These are phyloP conservation scores for Iselma pallidipennis DNA, from an alignment of 2,888 invertebrate species.

Conservation along the genomic window DNA sequence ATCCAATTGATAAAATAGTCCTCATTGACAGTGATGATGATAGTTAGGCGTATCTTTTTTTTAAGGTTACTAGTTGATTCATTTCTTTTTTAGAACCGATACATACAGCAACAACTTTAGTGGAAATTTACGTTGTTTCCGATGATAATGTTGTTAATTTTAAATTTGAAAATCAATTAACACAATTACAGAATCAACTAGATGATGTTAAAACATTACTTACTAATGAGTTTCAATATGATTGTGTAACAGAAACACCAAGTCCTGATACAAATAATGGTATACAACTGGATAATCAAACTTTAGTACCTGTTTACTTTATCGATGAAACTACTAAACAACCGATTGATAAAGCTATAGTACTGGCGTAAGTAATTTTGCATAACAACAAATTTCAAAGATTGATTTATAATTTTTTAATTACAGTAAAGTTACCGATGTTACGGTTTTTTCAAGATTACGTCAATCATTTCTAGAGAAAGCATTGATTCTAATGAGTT, in stretches of 20 bases:
- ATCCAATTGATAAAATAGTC: too few relatives aligned
- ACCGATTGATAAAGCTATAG: slow-evolving; percentile 59
- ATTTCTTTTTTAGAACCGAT: slow-evolving; percentile 35
- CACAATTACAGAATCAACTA: slow-evolving; percentile 53
- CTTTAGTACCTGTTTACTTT: slow-evolving; percentile 64
- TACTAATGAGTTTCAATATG: slow-evolving; percentile 57
- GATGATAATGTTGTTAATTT: slow-evolving; percentile 62
- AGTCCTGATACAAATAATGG: slow-evolving; percentile 54
- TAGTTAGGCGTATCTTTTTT: too few relatives aligned
- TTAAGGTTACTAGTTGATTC: too few relatives aligned
- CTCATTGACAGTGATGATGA: too few relatives aligned
- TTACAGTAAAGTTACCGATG: slow-evolving; percentile 40
- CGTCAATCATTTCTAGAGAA: slow-evolving; percentile 29
- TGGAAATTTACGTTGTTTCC: slow-evolving; percentile 64
- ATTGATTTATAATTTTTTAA: slow-evolving; percentile 17
- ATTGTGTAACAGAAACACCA: slow-evolving; percentile 64
- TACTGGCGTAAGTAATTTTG: slow-evolving; percentile 58
- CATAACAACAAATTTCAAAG: slow-evolving; percentile 1
- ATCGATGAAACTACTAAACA: slow-evolving; percentile 55
- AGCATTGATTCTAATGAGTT: slow-evolving; percentile 33
- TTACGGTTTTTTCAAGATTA: slow-evolving; percentile 34
- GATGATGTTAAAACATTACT: slow-evolving; percentile 60
- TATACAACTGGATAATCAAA: slow-evolving; percentile 51
- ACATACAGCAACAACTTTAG: slow-evolving; percentile 54
- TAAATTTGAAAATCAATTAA: slow-evolving; percentile 59